A percentile compares a stretch with the other conserved stretches of the same genome.
These are phyloP conservation scores for Lasioglossum leucozonium DNA, from an alignment of 2,888 invertebrate species.

Conservation along the genomic window DNA sequence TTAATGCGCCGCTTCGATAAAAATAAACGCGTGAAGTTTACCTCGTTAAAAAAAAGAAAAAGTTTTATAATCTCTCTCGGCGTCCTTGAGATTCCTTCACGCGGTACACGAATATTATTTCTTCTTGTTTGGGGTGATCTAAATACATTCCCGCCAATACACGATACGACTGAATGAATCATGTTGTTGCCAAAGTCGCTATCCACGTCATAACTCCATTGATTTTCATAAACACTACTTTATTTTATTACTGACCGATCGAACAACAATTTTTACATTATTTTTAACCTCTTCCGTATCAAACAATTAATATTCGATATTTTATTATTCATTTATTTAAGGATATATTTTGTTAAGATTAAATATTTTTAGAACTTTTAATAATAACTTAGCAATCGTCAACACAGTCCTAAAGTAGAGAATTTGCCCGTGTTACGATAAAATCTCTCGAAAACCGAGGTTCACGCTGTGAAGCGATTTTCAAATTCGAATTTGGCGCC, in stretches of 20 bases:
- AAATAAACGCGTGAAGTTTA: constrained; percentile 37
- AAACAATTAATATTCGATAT: no score
- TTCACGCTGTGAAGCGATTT: not conserved
- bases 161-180: not conserved
- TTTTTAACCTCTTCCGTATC: not conserved
- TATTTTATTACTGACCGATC: not conserved
- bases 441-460: no score
- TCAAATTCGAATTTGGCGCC: not conserved
- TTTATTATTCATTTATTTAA: no score
- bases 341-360: not conserved
- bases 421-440: not conserved
- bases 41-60: constrained; percentile 41
- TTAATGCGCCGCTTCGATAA: not conserved
- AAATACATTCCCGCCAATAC: constrained; percentile 25
- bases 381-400: no score
- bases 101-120: constrained; percentile 19
- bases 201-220: not conserved
- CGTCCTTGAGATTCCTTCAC: constrained; percentile 47
- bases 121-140: constrained; percentile 36
- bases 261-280: not conserved
- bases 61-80: constrained; percentile 6
- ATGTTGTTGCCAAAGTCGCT: not conserved
- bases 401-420: no score
- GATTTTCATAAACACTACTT: not conserved
- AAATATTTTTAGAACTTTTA: not conserved